These are phyloP conservation scores for Parnassius mnemosyne DNA, from an alignment of 2,888 invertebrate genomes.

Conservation along the genomic window DNA sequence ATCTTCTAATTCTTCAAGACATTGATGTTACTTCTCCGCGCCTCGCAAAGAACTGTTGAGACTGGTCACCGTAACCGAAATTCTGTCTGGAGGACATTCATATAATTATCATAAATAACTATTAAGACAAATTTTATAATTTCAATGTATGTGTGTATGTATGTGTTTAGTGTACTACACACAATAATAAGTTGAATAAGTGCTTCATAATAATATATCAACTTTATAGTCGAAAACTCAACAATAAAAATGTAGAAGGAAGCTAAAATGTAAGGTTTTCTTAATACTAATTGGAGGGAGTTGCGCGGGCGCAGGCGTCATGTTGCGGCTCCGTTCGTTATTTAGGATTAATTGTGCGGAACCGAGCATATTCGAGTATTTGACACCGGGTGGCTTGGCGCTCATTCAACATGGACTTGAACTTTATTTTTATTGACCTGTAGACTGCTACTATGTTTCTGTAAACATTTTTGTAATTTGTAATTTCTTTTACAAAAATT, in stretches of 20 bases:
- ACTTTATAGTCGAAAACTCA: no score
- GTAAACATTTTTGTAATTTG: conserved; percentile 10
- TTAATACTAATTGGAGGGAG: conserved; percentile 62
- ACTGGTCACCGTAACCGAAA: no score
- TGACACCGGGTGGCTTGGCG: conserved; percentile 59
- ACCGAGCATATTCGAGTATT: conserved; percentile 71
- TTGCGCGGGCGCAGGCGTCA: conserved; percentile 59
- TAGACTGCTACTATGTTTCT: conserved; percentile 21
- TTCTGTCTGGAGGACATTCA: no score
- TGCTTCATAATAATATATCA: no score
- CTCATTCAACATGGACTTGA: conserved; percentile 39
- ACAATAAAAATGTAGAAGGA: neutral
- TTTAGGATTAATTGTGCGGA: conserved; percentile 75
- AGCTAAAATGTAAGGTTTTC: conserved; percentile 6
- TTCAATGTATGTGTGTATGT: no score
- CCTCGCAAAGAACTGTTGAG: no score
- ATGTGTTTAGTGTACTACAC: no score
- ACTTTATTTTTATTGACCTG: conserved; percentile 17
- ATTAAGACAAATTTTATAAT: no score
- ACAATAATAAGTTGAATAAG: no score
- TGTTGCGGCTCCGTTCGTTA: conserved; percentile 70
- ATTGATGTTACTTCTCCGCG: no score
- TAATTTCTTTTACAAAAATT: neutral
- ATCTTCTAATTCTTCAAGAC: no score
- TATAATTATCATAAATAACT: no score